phyloP scores from a whole-genome alignment of 2,113 vertebrate species.

The Corydoras sp. region DNA sequence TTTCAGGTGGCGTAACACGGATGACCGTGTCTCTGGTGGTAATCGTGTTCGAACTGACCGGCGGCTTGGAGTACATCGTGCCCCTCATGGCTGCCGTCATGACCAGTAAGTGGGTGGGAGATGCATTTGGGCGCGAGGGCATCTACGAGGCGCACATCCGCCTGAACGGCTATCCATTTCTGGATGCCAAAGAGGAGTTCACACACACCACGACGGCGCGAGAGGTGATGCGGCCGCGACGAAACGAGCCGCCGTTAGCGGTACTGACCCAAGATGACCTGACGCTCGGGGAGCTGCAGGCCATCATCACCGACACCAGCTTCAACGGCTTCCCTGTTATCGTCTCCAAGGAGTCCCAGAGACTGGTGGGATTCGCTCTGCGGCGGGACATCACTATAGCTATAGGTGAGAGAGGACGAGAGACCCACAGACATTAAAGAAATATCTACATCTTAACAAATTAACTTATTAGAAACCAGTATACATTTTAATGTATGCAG shows the following conservation, averaged over 20 bases:
- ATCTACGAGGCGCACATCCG: constrained; percentile 98
- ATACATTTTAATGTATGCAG: no score
- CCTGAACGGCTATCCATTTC: constrained; percentile 95
- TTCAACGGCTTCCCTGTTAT: constrained; percentile 98
- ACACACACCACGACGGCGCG: constrained; percentile 92
- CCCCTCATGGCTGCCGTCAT: constrained; percentile 98
- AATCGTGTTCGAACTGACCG: constrained; percentile 96
- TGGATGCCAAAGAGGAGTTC: constrained; percentile 98
- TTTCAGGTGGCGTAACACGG: constrained; percentile 89
- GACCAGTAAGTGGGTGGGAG: constrained; percentile 99
- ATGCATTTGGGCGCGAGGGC: constrained; percentile 94
- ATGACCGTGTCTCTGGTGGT: constrained; percentile 98
- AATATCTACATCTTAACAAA: no score
- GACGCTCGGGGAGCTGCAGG: constrained; percentile 91
- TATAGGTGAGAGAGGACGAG: neutral
- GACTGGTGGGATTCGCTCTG: constrained; percentile 93
- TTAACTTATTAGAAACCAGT: no score
- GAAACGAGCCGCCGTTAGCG: constrained; percentile 81
- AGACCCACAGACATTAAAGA: neutral
- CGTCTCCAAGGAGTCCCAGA: constrained; percentile 95
- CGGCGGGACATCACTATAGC: constrained; percentile 96
- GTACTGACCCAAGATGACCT: constrained; percentile 96
- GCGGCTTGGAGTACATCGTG: constrained; percentile 95
- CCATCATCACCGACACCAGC: constrained; percentile 88
- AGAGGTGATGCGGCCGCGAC: constrained; percentile 92